phyloP scores from a whole-genome alignment of 2,797 vertebrate genomes.

The Crenuchus spilurus region DNA sequence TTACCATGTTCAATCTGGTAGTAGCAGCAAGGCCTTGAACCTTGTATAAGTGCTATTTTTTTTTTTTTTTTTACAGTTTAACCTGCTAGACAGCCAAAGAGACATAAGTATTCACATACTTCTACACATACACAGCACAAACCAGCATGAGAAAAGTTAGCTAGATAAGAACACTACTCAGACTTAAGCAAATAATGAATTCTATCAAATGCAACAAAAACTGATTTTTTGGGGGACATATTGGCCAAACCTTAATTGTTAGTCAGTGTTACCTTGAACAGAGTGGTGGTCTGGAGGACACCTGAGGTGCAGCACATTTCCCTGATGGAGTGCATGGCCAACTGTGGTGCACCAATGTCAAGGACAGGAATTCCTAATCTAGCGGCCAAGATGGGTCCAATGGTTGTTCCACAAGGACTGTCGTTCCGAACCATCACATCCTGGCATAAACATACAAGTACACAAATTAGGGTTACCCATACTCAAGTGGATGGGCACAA shows the following conservation, averaged over 20 bases:
- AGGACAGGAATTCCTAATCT: constrained; percentile 90
- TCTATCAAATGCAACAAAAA: too few relatives aligned
- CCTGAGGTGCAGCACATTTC: constrained; percentile 97
- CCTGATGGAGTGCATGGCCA: constrained; percentile 97
- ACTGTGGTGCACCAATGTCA: constrained; percentile 90
- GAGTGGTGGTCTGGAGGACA: constrained; percentile 87
- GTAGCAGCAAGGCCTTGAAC: too few relatives aligned
- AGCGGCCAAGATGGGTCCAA: constrained; percentile 92
- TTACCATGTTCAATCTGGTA: too few relatives aligned
- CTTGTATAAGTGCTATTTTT: too few relatives aligned
- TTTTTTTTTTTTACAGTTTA: too few relatives aligned
- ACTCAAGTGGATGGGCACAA: too few relatives aligned
- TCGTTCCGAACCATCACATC: constrained; percentile 97
- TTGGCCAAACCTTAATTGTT: background rate
- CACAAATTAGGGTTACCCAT: background rate
- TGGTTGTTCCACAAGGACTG: constrained; percentile 90
- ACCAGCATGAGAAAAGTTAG: too few relatives aligned
- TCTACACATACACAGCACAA: too few relatives aligned
- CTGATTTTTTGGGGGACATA: background rate
- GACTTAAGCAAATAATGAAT: too few relatives aligned
- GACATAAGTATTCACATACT: too few relatives aligned
- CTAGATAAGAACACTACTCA: too few relatives aligned
- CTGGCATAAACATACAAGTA: constrained; percentile 65
- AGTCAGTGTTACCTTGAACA: constrained; percentile 85
- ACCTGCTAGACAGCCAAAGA: too few relatives aligned